Base-by-base conservation (phyloP, 1,140 invertebrate species). In the Stegodyphus mimosarum region DNA sequence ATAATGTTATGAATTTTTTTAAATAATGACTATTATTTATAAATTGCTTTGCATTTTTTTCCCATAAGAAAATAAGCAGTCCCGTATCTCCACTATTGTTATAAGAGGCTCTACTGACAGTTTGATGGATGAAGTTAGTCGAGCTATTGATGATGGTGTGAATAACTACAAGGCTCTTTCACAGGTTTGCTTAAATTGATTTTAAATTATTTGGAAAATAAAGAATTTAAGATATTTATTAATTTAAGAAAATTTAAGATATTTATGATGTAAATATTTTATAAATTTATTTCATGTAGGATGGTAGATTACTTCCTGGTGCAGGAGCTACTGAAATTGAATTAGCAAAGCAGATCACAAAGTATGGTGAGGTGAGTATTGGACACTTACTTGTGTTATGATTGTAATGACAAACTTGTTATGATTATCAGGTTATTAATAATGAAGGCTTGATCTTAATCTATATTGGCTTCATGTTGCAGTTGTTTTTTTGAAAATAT, bases 91-190 rank as follows among this genome's bases (percentile, higher is more conserved):
- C 0, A 99, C 98, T 0, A 94, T 99, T 89, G 94, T 99, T 15
- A 93, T 99, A 83, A 93, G 99, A 87, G 99, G 98, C 0, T 95
- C 99, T 0, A 99, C 98, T 17, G 97, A 99, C 84, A 99, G 99
- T 90, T 96, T 97, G 87, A 98, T 99, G 96, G 99, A 99, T 91
- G 99, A 99, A 88, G 96, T 99, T 89, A 99, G 99, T 91, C 93
- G 99, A 88, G 97, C 98, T 55, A 94, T 99, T 88, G 97, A 99
- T 91, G 99, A 99, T 93, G 99, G 97, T 88, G 96, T 99, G 5
- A 99, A 99, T 90, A 99, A 97, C 33, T 99, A 97, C 91, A 99
- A 99, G 90, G 95, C 94, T 69, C 91, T 98, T 51, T 93, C 94
- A 48, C 67, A 77, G 74, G 74, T 84, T 60, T 52, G 71, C 73